phyloP scores from a whole-genome alignment of 2,888 invertebrate species.

The Papilio protenor region DNA sequence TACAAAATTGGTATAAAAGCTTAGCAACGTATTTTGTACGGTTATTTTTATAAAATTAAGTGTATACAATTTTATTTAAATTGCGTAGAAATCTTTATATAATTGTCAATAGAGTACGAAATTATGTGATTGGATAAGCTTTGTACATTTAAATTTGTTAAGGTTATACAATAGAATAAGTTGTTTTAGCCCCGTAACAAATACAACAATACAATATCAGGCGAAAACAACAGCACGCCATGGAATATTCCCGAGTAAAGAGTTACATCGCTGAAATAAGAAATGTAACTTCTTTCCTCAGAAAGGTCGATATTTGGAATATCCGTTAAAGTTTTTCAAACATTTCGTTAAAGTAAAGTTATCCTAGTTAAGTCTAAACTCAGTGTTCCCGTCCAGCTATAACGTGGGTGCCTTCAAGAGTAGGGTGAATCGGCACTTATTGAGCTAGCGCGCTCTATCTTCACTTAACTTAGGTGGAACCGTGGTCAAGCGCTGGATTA shows the following conservation, averaged over 20 bases:
- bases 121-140: constrained; percentile 34
- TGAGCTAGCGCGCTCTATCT: too few relatives aligned
- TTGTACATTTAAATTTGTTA: constrained; percentile 22
- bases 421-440: too few relatives aligned
- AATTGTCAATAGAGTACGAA: constrained; percentile 37
- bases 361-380: too few relatives aligned
- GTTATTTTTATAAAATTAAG: neutral
- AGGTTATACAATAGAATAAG: constrained; percentile 23
- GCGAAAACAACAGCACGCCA: neutral
- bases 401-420: too few relatives aligned
- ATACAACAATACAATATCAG: neutral
- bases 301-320: neutral
- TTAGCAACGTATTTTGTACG: neutral
- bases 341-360: too few relatives aligned
- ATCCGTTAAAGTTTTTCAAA: neutral
- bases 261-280: neutral
- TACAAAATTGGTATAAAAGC: neutral
- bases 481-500: too few relatives aligned
- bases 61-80: neutral
- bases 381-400: too few relatives aligned
- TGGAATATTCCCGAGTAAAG: constrained; percentile 20
- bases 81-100: constrained; percentile 18
- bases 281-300: neutral
- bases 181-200: neutral
- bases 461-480: too few relatives aligned